Base-by-base conservation (phyloP, 1,140 invertebrate species). In the Drosophila lacertosa region DNA sequence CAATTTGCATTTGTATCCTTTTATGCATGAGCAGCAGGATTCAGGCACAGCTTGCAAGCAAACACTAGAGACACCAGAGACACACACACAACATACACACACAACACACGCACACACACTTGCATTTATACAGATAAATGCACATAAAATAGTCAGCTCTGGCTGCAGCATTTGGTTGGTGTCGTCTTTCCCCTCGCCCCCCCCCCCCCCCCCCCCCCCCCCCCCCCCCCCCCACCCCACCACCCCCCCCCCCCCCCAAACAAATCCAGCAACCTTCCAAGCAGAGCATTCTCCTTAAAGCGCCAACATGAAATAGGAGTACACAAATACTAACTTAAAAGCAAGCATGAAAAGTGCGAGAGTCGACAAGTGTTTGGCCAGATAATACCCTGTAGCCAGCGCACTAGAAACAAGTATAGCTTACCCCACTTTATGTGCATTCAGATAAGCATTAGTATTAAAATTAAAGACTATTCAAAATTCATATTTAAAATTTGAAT, bases 1-100 rank as follows among this genome's bases (percentile, higher is more conserved):
- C 63, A 77, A 81, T 88, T 86, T 88, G 82, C 82, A 86, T 88
- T 63, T 68, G 70, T 78, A 82, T 82, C 74, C 67, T 65, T 84
- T 86, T 77, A 86, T 84, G 65, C 81, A 84, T 69, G 51, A 69
- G 44, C 70, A 63, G 55, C 35, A 48, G 69, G 57, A 66, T 58
- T 13, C 54, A 59, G 45, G 35, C 60, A 63, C 58, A 53, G 58
- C 59, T 55, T 47, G 42, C 55, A 47, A 40, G 48, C 69, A 60
- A 73, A 18, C 63, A 47, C 54, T 48, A 60, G 68, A 44, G 45
- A 65, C 42, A 64, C 45, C 58, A 32, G 11, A 53, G 20, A 51
- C 16, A 32, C 33, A 37, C 13, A 48, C 26, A 39, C 18, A 42
- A 48, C 26, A 39, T n/a, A 42, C 55, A 53, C 35, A 58, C 59